A percentile compares a stretch with the other conserved stretches of the same genome.
These are phyloP conservation scores for Rhimphoctona megacephalus DNA, from an alignment of 2,888 invertebrate species.

Conservation along the genomic window DNA sequence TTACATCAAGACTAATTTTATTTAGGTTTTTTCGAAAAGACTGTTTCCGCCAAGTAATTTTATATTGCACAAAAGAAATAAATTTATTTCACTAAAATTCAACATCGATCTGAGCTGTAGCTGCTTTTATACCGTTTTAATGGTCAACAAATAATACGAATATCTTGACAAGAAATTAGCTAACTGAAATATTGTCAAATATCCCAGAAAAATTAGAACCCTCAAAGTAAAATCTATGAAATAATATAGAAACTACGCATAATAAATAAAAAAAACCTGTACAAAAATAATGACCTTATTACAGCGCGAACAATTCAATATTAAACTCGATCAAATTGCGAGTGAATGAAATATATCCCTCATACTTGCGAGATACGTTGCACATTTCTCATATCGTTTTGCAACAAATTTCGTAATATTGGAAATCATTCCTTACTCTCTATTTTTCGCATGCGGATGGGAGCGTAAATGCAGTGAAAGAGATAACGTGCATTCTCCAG, in stretches of 20 bases:
- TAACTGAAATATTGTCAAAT: not conserved
- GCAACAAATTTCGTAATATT: slow-evolving; percentile 11
- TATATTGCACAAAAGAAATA: not conserved
- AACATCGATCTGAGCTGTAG: not conserved
- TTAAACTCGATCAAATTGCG: not conserved
- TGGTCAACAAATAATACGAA: not conserved
- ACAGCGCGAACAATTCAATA: not conserved
- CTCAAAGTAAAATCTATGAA: not conserved
- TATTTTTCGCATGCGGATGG: not conserved
- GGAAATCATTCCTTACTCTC: not conserved
- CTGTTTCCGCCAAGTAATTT: not conserved
- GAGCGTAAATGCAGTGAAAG: slow-evolving; percentile 6
- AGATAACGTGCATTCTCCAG: slow-evolving; percentile 47
- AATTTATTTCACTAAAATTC: not conserved
- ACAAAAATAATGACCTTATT: not conserved
- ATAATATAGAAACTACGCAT: not conserved
- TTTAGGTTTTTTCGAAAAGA: not conserved
- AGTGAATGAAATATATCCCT: not conserved
- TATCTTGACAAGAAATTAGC: not conserved
- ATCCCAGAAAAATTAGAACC: not conserved
- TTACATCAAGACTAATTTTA: not conserved
- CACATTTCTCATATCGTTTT: not conserved
- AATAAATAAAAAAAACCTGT: not conserved
- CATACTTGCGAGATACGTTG: not conserved
- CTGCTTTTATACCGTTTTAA: not conserved